A percentile compares a stretch with the other conserved stretches of the same genome.
These are phyloP conservation scores for Sebastolobus altivelis DNA, from an alignment of 2,797 vertebrate genomes.

Conservation along the genomic window DNA sequence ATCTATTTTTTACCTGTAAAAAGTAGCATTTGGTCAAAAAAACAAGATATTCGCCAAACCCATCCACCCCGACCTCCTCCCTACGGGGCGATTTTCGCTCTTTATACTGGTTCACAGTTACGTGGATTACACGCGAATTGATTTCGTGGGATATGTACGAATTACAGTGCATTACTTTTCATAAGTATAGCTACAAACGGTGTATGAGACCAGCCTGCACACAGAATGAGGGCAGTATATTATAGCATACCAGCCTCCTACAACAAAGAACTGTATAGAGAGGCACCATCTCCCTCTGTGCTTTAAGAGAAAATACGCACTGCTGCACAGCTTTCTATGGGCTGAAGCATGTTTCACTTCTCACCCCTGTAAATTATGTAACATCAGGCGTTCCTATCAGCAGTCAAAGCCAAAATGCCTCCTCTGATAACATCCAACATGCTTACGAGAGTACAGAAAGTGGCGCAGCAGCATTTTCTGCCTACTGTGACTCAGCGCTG, in stretches of 20 bases:
- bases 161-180: no score
- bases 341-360: background rate
- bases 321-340: background rate
- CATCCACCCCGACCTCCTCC: no score
- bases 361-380: background rate
- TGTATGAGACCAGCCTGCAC: no score
- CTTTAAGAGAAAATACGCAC: background rate
- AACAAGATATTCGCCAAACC: no score
- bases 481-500: conserved; percentile 9
- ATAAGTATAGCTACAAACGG: no score
- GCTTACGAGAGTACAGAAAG: background rate
- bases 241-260: background rate
- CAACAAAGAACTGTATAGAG: background rate
- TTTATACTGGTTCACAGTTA: no score
- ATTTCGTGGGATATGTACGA: no score
- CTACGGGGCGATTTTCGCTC: fast-evolving
- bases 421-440: background rate
- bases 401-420: background rate
- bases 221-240: background rate
- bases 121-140: no score
- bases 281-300: background rate
- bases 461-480: conserved; percentile 19
- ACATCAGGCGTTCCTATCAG: background rate
- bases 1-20: no score
- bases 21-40: no score